phyloP scores from a whole-genome alignment of 2,888 invertebrate species.

The Mimas tiliae region DNA sequence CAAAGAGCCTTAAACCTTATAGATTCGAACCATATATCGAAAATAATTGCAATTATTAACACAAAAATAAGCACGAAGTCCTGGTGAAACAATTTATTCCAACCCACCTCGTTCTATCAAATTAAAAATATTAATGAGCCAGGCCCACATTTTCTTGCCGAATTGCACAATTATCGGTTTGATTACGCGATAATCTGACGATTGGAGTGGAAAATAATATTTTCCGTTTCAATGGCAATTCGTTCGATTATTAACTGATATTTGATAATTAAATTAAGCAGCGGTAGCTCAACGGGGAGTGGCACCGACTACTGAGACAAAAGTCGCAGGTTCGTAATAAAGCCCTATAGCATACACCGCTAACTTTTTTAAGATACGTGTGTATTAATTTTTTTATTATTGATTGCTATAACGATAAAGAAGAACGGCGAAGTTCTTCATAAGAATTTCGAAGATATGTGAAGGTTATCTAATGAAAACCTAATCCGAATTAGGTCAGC shows the following conservation, averaged over 20 bases:
- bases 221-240: conserved; percentile 14
- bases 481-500: too few relatives aligned
- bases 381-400: too few relatives aligned
- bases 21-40: neutral
- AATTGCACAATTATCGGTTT: conserved; percentile 70
- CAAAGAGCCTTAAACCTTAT: too few relatives aligned
- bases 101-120: conserved; percentile 21
- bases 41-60: conserved; percentile 13
- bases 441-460: too few relatives aligned
- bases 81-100: conserved; percentile 17
- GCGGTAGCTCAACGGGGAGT: too few relatives aligned
- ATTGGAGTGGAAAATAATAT: conserved; percentile 50
- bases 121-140: conserved; percentile 29
- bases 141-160: conserved; percentile 49
- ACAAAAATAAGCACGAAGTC: conserved; percentile 12
- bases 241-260: neutral
- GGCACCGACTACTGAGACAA: too few relatives aligned
- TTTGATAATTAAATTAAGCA: neutral
- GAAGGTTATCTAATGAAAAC: too few relatives aligned
- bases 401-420: too few relatives aligned
- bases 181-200: conserved; percentile 58
- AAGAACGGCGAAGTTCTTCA: too few relatives aligned
- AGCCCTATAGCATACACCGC: too few relatives aligned
- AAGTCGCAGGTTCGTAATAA: too few relatives aligned
- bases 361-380: too few relatives aligned